Conservation (phyloP, 2,113 vertebrate species). For the Glareola pratincola region DNA sequence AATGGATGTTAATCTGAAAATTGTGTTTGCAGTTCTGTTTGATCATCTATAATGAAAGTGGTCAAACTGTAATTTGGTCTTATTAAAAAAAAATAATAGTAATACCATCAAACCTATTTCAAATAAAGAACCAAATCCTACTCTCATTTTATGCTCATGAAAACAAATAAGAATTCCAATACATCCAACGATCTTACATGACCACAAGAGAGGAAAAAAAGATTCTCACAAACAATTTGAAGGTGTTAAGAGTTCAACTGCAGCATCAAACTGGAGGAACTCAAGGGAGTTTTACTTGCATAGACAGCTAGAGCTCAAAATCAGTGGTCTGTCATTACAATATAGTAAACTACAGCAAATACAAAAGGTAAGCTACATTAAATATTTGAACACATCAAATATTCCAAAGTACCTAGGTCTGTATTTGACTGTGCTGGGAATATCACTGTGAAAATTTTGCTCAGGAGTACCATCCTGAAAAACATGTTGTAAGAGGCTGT, state of each 20-base stretch:
- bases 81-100: not conserved
- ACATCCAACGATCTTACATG: not conserved
- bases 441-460: not conserved
- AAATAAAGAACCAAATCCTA: not conserved
- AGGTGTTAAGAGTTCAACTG: not conserved
- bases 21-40: conserved; percentile 51
- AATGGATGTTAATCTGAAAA: conserved; percentile 66
- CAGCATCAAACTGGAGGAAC: not conserved
- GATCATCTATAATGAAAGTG: conserved; percentile 52
- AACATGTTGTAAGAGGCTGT: not conserved
- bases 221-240: not conserved
- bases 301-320: not conserved
- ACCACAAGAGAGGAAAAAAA: not conserved
- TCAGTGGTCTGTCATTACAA: not conserved
- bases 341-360: not conserved
- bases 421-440: not conserved
- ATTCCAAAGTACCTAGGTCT: not conserved
- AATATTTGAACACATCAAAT: not conserved
- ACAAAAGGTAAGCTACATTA: not conserved
- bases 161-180: not conserved
- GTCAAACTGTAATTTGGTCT: conserved; percentile 40
- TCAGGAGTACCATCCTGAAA: not conserved
- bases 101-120: not conserved
- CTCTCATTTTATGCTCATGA: not conserved
- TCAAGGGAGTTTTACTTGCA: not conserved